Evolutionary conservation across 2,888 invertebrate genomes (phyloP), one percentile per base, ranked within the genome.

Genomic region (Elmis aenea): DNA sequence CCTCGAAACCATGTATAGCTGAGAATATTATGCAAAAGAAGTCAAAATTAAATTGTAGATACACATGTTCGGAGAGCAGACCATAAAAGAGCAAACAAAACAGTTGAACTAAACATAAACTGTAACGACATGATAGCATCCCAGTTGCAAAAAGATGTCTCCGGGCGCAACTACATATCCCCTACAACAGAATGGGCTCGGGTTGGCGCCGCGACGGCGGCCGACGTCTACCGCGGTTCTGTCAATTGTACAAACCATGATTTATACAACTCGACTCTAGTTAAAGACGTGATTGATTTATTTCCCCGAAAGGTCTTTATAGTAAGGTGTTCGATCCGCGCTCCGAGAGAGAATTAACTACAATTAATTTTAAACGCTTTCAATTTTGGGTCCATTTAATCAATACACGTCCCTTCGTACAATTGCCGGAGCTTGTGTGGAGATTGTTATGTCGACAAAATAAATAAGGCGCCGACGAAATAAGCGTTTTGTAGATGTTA

Each of bases 281-380:
- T 45, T 48, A 48, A 41, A 27, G 38, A 38, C 37, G 33, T 39
- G 44, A 42, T 45, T 48, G 48, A 45, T 48, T 48, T 48, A 48
- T 45, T 46, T 32, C 39, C 30, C 39, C 44, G 26, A 42, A 37
- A 40, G 44, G 26, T 36, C 33, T 36, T 20, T 31, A 34, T 27
- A 27, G 16, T 26, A 33, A 43, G 31, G 38, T 38, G 35, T 32
- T 35, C 24, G 35, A 31, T 33, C 24, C 28, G 12, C 26, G 27
- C 35, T 30, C 26, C 33, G 25, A 31, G 25, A 32, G 26, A 35
- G 24, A 41, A 41, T 33, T 41, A 41, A 33, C 29, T 37, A 16
- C 36, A 29, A 37, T 41, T 41, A 37, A 37, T 41, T 41, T 31
- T 20, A 29, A 36, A 38, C 26, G 37, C 33, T 27, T 38, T 39